These are phyloP conservation scores for Caerostris darwini DNA, from an alignment of 1,140 invertebrate species.

Conservation along the genomic window DNA sequence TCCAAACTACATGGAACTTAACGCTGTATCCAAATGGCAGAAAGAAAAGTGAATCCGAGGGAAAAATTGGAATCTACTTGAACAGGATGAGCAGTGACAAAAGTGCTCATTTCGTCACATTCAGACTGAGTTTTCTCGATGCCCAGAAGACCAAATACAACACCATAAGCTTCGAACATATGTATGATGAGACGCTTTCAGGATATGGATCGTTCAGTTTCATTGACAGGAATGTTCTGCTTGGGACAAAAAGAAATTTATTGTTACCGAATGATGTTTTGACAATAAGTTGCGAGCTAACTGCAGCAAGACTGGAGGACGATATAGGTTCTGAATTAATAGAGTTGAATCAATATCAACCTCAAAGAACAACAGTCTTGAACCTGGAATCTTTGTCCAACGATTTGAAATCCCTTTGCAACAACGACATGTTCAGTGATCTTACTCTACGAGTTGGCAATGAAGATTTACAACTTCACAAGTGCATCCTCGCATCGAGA, in stretches of 20 bases:
- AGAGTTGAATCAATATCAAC: background rate
- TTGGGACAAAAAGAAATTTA: background rate
- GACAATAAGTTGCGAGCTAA: background rate
- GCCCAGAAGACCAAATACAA: background rate
- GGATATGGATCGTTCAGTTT: background rate
- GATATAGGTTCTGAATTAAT: background rate
- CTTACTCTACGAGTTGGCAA: conserved; percentile 66
- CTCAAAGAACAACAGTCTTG: background rate
- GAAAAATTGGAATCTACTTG: conserved; percentile 17
- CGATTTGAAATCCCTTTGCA: background rate
- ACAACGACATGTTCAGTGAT: background rate
- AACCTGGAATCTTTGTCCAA: background rate
- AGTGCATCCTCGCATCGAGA: conserved; percentile 80
- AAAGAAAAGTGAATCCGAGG: background rate
- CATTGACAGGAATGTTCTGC: background rate
- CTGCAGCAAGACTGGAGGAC: background rate
- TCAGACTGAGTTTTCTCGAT: background rate
- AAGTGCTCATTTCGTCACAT: background rate
- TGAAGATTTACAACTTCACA: conserved; percentile 80
- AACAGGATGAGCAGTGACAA: background rate
- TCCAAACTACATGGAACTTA: background rate
- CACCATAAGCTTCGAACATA: background rate
- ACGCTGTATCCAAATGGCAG: background rate
- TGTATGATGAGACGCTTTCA: background rate
- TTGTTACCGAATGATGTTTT: background rate